Base-by-base conservation (phyloP, 2,797 vertebrate genomes). In the Menidia menidia region DNA sequence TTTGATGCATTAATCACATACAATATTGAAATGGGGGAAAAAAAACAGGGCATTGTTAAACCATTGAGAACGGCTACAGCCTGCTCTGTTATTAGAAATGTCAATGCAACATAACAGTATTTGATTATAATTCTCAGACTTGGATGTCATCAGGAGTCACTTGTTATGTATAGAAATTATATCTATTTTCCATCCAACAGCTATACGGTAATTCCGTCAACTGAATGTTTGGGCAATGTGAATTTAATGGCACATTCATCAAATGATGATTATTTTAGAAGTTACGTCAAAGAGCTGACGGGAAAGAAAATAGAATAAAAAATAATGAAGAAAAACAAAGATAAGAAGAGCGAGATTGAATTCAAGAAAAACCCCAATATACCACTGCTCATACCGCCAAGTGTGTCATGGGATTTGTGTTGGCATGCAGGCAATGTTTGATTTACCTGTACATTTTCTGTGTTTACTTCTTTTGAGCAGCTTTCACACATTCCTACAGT, bases 401-500 rank as follows among this genome's bases (percentile, higher is more conserved):
- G 55, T 9, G 74, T 35, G 62, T 68, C 32, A 1, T 58, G 77
- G 81, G 84, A 86, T 77, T 87, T 64, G 63, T 60, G 50, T 62
- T 74, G 50, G 48, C 48, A 82, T 71, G 70, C 58, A 18, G 77
- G 78, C 80, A 71, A 76, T 71, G 79, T 88, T 67, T 76, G 67
- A 80, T 81, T 80, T 83, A 77, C 60, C 75, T 75, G 63, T 16
- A 62, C 59, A 68, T 84, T 78, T 78, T 64, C 66, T 64, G 50
- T 75, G 67, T 84, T 84, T 80, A 70, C 74, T 73, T 86, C 72
- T 64, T 63, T 85, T 48, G 30, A 72, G 64, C 58, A 81, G 77
- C 75, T 76, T 86, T 82, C 68, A 41, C 54, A 70, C 6, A 31
- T 52, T 65, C 62, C 64, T 61, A 71, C 64, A 19, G 63, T 43